Conservation (phyloP, 2,888 invertebrate genomes). For the Cerastis rubricosa region DNA sequence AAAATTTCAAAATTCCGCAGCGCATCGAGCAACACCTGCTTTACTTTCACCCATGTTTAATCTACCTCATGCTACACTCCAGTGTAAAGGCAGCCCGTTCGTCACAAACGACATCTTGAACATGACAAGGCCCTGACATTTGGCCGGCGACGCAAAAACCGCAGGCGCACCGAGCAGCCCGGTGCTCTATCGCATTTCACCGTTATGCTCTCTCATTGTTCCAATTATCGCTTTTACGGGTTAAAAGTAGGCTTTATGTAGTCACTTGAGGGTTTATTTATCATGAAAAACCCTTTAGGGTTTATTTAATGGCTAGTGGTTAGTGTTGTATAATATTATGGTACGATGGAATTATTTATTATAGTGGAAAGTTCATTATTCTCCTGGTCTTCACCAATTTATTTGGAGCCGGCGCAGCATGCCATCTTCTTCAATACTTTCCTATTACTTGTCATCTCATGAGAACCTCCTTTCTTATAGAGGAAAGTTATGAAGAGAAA, state of each 20-base stretch:
- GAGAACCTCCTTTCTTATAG: no score
- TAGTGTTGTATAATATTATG: neutral
- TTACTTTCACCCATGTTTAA: neutral
- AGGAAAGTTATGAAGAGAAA: neutral
- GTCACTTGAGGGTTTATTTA: slow-evolving; percentile 5
- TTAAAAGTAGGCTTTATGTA: slow-evolving; percentile 19
- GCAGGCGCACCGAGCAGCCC: slow-evolving; percentile 32
- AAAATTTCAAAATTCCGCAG: neutral
- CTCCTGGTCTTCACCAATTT: no score
- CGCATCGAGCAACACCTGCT: neutral
- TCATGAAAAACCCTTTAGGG: neutral
- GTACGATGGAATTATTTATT: neutral
- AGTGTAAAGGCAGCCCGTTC: slow-evolving; percentile 57
- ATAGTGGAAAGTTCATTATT: no score
- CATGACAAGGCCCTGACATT: slow-evolving; percentile 81
- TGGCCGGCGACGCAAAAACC: slow-evolving; percentile 69
- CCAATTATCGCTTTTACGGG: slow-evolving; percentile 52
- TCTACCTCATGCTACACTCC: neutral
- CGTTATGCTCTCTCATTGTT: slow-evolving; percentile 59
- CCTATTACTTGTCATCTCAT: no score
- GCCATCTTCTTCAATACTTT: no score
- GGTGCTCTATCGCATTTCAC: slow-evolving; percentile 65
- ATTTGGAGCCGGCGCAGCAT: no score
- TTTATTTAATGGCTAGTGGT: neutral
- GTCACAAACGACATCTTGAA: slow-evolving; percentile 66